These are phyloP conservation scores for Galaxias olidus DNA, from an alignment of 2,797 vertebrate species.

Conservation along the genomic window DNA sequence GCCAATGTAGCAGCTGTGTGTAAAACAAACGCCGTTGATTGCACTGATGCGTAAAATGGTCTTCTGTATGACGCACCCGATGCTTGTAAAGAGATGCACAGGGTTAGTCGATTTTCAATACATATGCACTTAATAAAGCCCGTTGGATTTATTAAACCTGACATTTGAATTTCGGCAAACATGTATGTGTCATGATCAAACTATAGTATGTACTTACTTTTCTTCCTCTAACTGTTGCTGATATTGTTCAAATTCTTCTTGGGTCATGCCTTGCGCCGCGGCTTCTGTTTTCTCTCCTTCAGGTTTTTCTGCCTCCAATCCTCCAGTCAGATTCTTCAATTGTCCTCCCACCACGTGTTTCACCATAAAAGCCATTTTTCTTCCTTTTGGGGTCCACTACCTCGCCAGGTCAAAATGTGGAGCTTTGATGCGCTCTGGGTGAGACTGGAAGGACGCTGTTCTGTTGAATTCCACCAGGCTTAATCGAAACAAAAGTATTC, in stretches of 20 bases:
- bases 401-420: neutral
- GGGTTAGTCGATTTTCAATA: neutral
- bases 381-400: conserved; percentile 1
- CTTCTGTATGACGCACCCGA: conserved; percentile 49
- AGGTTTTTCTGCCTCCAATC: conserved; percentile 88
- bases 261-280: conserved; percentile 91
- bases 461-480: conserved; percentile 28
- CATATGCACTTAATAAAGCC: conserved; percentile 26
- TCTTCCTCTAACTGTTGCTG: conserved; percentile 97
- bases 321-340: conserved; percentile 95
- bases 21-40: conserved; percentile 46
- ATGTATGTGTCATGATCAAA: conserved; percentile 21
- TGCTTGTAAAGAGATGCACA: conserved; percentile 26
- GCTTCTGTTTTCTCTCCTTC: conserved; percentile 88
- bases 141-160: neutral
- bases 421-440: conserved; percentile 31
- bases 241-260: conserved; percentile 95
- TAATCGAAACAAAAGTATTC: conserved; percentile 21
- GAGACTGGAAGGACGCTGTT: conserved; percentile 15
- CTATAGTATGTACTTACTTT: conserved; percentile 82
- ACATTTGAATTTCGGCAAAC: neutral
- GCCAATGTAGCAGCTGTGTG: conserved; percentile 68
- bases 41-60: conserved; percentile 66
- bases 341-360: conserved; percentile 96
- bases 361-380: conserved; percentile 94